phyloP scores from a whole-genome alignment of 2,888 invertebrate genomes.

The Eilema caniola region DNA sequence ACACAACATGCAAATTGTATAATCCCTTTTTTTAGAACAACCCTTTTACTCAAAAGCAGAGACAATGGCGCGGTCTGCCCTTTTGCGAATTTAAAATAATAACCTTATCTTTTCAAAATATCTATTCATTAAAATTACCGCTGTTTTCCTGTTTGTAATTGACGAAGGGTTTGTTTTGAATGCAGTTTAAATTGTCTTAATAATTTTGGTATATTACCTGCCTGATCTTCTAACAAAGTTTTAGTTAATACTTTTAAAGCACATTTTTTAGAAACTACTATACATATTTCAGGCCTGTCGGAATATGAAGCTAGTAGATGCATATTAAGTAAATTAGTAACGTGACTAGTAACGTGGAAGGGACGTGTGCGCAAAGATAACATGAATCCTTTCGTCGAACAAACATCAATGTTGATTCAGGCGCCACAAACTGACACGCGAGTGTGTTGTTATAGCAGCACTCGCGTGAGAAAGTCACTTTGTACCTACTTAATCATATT shows the following conservation, averaged over 20 bases:
- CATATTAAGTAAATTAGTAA: too few species aligned
- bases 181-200: background rate
- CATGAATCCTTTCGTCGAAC: constrained; percentile 34
- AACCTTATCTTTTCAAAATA: background rate
- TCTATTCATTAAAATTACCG: background rate
- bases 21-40: background rate
- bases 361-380: constrained; percentile 43
- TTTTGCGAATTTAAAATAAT: too few species aligned
- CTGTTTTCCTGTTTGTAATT: background rate
- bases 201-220: background rate
- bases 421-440: constrained; percentile 36
- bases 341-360: background rate
- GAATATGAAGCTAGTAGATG: too few species aligned
- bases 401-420: constrained; percentile 22
- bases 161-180: background rate
- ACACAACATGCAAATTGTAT: background rate
- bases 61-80: too few species aligned
- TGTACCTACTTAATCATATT: too few species aligned
- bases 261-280: too few species aligned
- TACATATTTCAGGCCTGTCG: too few species aligned
- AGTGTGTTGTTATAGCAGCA: constrained; percentile 44
- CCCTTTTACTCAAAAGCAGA: background rate
- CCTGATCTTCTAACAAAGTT: background rate
- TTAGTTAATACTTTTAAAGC: too few species aligned
- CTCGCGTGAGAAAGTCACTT: constrained; percentile 35